These are phyloP conservation scores for Passer montanus DNA, from an alignment of 2,113 vertebrate species.

Conservation along the genomic window DNA sequence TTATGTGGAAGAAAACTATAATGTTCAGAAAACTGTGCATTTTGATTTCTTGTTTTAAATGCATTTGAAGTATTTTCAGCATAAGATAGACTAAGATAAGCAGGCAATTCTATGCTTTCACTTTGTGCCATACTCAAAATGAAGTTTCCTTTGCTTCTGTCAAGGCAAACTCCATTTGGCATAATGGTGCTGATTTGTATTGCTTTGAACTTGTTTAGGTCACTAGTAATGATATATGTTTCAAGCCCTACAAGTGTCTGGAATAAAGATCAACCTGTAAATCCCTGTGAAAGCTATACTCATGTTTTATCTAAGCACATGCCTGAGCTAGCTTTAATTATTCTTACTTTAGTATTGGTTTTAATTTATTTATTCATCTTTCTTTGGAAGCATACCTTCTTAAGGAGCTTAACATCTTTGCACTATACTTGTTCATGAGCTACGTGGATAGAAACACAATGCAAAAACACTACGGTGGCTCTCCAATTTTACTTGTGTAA, in stretches of 20 bases:
- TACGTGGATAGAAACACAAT: neutral
- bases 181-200: neutral
- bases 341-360: neutral
- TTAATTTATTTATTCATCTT: neutral
- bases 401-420: neutral
- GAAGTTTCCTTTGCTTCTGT: neutral
- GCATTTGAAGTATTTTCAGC: neutral
- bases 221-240: rapidly evolving
- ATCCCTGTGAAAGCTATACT: neutral
- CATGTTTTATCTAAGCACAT: neutral
- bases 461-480: neutral
- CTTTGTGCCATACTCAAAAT: neutral
- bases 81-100: neutral
- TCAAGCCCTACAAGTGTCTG: neutral
- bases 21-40: neutral
- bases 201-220: neutral
- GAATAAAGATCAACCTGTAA: neutral
- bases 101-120: neutral
- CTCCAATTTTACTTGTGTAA: neutral
- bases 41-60: neutral
- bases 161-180: neutral
- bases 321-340: neutral
- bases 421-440: neutral
- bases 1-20: neutral
- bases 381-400: neutral